Base-by-base conservation (phyloP, 2,797 vertebrate genomes). In the Melanotaenia nigrans region DNA sequence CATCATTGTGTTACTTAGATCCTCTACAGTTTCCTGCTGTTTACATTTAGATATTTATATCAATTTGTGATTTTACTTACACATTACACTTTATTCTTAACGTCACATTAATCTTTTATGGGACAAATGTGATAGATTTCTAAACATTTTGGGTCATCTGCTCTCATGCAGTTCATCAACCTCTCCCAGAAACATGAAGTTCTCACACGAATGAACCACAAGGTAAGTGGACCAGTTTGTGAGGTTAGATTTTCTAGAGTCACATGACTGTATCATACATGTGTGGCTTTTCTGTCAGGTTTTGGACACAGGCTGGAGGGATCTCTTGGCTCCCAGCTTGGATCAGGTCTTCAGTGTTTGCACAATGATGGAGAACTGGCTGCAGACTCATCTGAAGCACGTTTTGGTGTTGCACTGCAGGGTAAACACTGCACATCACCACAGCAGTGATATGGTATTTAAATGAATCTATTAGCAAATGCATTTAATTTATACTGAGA, bases 381-480 rank as follows among this genome's bases (percentile, higher is more conserved):
- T 99, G 35, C 95, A 95, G 69, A 87, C 63, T 0, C 85, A 96
- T 78, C 90, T 87, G 10, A 95, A 96, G 12, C 96, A 95, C 0
- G 95, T 98, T 24, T 93, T 97, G 6, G 95, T 98, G 64, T 92
- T 99, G 67, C 97, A 98, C 84, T 97, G 96, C 93, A 91, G 91
- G 89, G 97, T 98, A 90, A 94, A 92, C 3, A 28, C 18, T 36
- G 35, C n/a, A 12, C 53, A 47, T 6, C 51, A 42, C 2, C 11
- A 20, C 1, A 16, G 16, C 18, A 47, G 1, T 9, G 33, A 10
- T 22, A 28, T 14, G 11, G 8, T 28, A 33, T 55, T 13, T 54
- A 38, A 14, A 61, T 13, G 9, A 1, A 53, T n/a, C 18, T 10
- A 10, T 47, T 1, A 35, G 42, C 2, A 7, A 18, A 14, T 24